phyloP scores from a whole-genome alignment of 2,113 vertebrate genomes.

The Cyprinodon brontotheroides region DNA sequence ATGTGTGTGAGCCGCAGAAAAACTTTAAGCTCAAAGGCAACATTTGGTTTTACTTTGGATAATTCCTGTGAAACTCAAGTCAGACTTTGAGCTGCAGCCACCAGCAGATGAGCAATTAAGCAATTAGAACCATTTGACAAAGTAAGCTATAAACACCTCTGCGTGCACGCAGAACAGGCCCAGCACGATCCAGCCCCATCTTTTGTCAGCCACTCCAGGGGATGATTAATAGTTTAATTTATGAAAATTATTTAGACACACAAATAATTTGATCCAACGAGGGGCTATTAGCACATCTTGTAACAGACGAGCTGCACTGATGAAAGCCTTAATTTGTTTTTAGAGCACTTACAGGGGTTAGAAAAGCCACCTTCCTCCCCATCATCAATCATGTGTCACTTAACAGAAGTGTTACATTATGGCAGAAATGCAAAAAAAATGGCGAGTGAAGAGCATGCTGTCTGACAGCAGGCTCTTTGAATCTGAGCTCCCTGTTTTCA shows the following conservation, averaged over 20 bases:
- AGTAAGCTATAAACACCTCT: constrained; percentile 79
- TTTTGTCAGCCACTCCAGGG: constrained; percentile 67
- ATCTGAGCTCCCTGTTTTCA: constrained; percentile 62
- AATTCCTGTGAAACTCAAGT: constrained; percentile 74
- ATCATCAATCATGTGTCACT: constrained; percentile 85
- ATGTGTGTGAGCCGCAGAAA: background rate
- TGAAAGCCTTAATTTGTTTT: constrained; percentile 86
- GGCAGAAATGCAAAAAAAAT: constrained; percentile 74
- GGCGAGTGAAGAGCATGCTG: constrained; percentile 66
- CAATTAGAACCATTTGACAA: constrained; percentile 79
- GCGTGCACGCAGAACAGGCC: constrained; percentile 57
- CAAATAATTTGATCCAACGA: constrained; percentile 81
- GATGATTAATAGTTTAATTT: constrained; percentile 86
- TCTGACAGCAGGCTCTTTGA: constrained; percentile 64
- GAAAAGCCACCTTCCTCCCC: constrained; percentile 74
- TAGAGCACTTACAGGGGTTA: constrained; percentile 80
- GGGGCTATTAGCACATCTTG: constrained; percentile 82
- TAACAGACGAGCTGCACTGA: constrained; percentile 81
- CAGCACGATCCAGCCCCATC: constrained; percentile 56
- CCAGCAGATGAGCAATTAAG: constrained; percentile 76
- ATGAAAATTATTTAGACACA: constrained; percentile 81
- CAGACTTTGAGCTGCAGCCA: constrained; percentile 56
- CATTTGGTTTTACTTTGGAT: constrained; percentile 84
- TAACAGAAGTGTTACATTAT: constrained; percentile 75
- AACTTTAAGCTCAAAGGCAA: constrained; percentile 34